Conservation (phyloP, 2,797 vertebrate species). For the Myoxocephalus aenaeus region DNA sequence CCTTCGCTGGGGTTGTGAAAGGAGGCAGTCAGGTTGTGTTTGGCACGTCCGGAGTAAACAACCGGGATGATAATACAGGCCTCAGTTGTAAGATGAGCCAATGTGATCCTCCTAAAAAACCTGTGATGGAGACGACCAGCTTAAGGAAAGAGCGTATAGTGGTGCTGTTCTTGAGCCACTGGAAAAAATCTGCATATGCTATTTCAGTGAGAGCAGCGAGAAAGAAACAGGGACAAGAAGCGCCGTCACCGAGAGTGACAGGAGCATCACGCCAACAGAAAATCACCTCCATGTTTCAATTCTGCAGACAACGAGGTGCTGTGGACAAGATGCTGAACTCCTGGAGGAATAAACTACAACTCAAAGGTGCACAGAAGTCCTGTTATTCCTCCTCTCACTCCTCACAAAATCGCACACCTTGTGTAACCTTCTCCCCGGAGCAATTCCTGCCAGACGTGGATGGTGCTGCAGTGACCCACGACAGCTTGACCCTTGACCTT, state of each 20-base stretch:
- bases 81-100: slow-evolving; percentile 55
- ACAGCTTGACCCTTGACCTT: slow-evolving; percentile 91
- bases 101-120: slow-evolving; percentile 12
- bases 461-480: slow-evolving; percentile 81
- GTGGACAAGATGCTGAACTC: slow-evolving; percentile 87
- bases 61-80: slow-evolving; percentile 68
- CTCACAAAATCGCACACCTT: slow-evolving; percentile 54
- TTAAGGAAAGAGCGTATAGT: slow-evolving; percentile 94
- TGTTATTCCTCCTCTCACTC: slow-evolving; percentile 25
- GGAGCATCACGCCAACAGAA: slow-evolving; percentile 34
- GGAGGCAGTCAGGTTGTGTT: slow-evolving; percentile 15
- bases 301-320: slow-evolving; percentile 85
- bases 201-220: slow-evolving; percentile 80
- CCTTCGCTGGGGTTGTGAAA: slow-evolving; percentile 76
- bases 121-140: slow-evolving; percentile 81
- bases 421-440: slow-evolving; percentile 87
- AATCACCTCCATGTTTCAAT: slow-evolving; percentile 75
- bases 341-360: slow-evolving; percentile 84
- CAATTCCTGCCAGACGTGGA: slow-evolving; percentile 88
- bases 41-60: slow-evolving; percentile 30
- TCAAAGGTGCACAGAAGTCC: slow-evolving; percentile 38
- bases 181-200: slow-evolving; percentile 91
- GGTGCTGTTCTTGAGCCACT: slow-evolving; percentile 93
- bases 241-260: neutral
- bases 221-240: slow-evolving; percentile 63